Evolutionary conservation across 2,113 vertebrate species (phyloP).

Genomic region (Leucoraja erinaceus): DNA sequence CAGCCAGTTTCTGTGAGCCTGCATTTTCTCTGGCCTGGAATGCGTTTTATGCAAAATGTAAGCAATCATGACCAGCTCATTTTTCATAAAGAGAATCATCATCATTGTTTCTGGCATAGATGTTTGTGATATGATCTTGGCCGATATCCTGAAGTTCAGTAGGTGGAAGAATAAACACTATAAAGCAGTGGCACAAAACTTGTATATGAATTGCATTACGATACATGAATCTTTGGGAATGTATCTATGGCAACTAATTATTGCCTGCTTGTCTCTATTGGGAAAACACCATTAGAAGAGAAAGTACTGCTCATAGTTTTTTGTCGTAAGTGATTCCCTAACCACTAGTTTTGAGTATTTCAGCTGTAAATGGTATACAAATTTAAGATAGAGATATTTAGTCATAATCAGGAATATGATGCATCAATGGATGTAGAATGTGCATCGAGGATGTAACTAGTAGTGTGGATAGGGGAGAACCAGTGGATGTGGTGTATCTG

Average conservation of each 20-base stretch:
- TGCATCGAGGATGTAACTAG: no score
- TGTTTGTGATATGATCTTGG: not conserved
- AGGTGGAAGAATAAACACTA: not conserved
- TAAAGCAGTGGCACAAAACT: not conserved
- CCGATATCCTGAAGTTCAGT: not conserved
- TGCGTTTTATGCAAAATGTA: not conserved
- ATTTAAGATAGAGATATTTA: not conserved
- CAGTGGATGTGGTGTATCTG: no score
- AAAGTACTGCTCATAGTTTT: not conserved
- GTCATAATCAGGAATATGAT: not conserved
- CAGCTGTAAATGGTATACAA: not conserved
- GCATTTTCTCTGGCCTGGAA: not conserved
- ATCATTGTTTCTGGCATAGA: not conserved
- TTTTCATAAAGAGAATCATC: not conserved
- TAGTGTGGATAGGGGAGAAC: no score
- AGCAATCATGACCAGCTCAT: not conserved
- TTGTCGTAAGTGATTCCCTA: not conserved
- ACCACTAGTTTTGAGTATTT: not conserved
- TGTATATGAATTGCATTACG: not conserved
- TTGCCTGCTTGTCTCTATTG: not conserved
- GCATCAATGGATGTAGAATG: not conserved
- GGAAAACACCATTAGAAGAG: not conserved
- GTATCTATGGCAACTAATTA: constrained; percentile 28
- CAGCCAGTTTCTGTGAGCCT: not conserved
- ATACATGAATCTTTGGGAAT: not conserved